Evolutionary conservation across 2,797 vertebrate genomes (phyloP).

Genomic region (Cryptoprocta ferox): DNA sequence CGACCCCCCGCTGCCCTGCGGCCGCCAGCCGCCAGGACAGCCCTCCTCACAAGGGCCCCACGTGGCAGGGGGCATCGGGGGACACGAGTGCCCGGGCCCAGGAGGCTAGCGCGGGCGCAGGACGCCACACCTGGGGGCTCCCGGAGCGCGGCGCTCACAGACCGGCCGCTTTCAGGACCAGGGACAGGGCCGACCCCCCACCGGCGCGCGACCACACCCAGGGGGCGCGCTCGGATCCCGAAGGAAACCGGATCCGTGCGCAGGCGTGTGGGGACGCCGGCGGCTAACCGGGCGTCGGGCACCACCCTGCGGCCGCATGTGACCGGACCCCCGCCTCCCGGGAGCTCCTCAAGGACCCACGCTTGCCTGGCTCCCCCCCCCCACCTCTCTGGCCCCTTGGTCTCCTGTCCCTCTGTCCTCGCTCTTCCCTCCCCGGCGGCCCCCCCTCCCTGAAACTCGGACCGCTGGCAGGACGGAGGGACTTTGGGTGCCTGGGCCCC

Average conservation of each 20-base stretch:
- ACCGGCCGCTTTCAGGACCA: neutral
- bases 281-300: too few relatives aligned
- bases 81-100: rapidly evolving
- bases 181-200: neutral
- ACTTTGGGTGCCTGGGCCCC: neutral
- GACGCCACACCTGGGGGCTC: neutral
- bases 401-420: neutral
- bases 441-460: neutral
- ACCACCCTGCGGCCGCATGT: too few relatives aligned
- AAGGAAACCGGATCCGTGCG: too few relatives aligned
- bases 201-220: too few relatives aligned
- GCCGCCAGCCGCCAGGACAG: neutral
- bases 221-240: too few relatives aligned
- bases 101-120: neutral
- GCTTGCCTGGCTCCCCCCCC: neutral
- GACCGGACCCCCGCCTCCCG: too few relatives aligned
- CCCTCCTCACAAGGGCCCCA: neutral
- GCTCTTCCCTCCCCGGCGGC: rapidly evolving
- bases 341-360: neutral
- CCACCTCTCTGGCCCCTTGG: neutral
- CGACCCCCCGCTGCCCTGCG: neutral
- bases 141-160: neutral
- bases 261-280: too few relatives aligned
- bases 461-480: neutral
- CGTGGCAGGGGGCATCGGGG: neutral